A percentile compares a stretch with the other conserved stretches of the same genome.
These are phyloP conservation scores for Sebastes cheni DNA, from an alignment of 2,797 vertebrate species.

Conservation along the genomic window DNA sequence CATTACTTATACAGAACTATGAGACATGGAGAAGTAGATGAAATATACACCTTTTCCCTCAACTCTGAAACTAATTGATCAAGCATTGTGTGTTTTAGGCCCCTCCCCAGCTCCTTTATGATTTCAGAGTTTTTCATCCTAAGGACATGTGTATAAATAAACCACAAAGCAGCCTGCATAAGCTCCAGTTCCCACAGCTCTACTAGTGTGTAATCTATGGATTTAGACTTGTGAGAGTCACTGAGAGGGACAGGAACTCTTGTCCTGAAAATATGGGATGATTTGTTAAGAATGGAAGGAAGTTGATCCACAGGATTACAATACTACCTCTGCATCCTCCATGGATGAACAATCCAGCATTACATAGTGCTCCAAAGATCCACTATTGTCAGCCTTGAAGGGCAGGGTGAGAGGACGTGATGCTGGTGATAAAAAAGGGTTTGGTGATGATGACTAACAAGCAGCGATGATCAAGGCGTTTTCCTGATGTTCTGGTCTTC, in stretches of 20 bases:
- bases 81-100: neutral
- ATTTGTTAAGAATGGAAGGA: conserved; percentile 79
- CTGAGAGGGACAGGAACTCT: conserved; percentile 54
- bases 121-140: conserved; percentile 7
- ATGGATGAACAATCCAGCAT: conserved; percentile 57
- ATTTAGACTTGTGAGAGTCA: conserved; percentile 58
- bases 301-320: conserved; percentile 71
- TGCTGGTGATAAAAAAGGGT: conserved; percentile 57
- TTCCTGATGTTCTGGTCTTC: conserved; percentile 37
- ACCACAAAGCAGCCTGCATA: conserved; percentile 16
- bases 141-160: neutral
- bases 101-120: neutral
- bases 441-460: conserved; percentile 42
- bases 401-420: conserved; percentile 50
- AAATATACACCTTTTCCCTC: neutral
- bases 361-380: conserved; percentile 55
- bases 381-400: conserved; percentile 49
- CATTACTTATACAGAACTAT: neutral
- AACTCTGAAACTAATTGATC: neutral
- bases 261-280: conserved; percentile 69
- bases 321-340: conserved; percentile 74
- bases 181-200: conserved; percentile 50
- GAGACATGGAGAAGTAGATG: neutral
- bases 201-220: conserved; percentile 56
- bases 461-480: conserved; percentile 53